These are phyloP conservation scores for Dicycla oo DNA, from an alignment of 2,888 invertebrate species.

Conservation along the genomic window DNA sequence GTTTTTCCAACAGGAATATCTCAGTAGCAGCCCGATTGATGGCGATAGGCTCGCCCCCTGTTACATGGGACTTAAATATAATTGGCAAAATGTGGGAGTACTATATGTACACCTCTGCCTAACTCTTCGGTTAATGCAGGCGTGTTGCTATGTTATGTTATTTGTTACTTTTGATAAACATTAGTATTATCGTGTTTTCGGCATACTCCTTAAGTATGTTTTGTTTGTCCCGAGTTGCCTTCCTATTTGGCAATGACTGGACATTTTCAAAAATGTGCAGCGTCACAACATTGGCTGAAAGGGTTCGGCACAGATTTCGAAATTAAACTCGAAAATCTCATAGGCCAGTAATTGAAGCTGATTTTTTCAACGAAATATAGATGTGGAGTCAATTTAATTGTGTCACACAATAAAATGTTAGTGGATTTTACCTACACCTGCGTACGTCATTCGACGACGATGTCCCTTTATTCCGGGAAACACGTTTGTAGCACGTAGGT, in stretches of 20 bases:
- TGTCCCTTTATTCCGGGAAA: not conserved
- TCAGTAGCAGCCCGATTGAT: not conserved
- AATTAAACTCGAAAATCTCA: slow-evolving; percentile 54
- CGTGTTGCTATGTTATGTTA: not conserved
- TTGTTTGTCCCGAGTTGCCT: slow-evolving; percentile 66
- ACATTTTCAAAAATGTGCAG: slow-evolving; percentile 68
- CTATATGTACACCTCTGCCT: not conserved
- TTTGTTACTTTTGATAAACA: slow-evolving; percentile 56
- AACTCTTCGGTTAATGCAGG: not conserved
- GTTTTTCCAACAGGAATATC: not conserved
- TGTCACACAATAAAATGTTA: not conserved
- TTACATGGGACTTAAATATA: not conserved
- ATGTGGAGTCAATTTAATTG: not conserved
- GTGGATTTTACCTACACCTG: not conserved
- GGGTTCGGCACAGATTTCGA: slow-evolving; percentile 63
- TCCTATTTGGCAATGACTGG: slow-evolving; percentile 72
- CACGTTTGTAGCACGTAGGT: not conserved
- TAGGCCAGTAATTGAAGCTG: not conserved
- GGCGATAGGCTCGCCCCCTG: not conserved
- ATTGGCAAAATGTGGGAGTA: not conserved
- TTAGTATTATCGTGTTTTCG: slow-evolving; percentile 46
- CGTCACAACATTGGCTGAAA: slow-evolving; percentile 68
- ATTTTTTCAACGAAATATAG: not conserved
- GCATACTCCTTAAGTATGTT: slow-evolving; percentile 37
- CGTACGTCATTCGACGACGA: not conserved